Evolutionary conservation across 2,888 invertebrate species (phyloP).

Genomic region (Metopia argyrocephala): DNA sequence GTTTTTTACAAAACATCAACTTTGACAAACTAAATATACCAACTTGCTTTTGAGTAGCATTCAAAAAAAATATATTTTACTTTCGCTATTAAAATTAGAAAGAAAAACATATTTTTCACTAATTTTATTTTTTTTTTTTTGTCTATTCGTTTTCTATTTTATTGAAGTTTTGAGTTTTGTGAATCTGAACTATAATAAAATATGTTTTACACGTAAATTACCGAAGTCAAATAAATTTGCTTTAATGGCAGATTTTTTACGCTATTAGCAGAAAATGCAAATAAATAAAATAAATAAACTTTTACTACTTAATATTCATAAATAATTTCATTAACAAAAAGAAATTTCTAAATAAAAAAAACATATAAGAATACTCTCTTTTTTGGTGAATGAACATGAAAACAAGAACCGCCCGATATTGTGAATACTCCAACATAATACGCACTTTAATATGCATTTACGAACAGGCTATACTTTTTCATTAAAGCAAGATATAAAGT

Average conservation of each 20-base stretch:
- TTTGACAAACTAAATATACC: not conserved
- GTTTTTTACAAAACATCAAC: not conserved
- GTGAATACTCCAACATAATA: too few species aligned
- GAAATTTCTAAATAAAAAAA: too few species aligned
- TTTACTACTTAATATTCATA: too few species aligned
- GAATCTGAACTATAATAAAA: slow-evolving; percentile 37
- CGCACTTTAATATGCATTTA: too few species aligned
- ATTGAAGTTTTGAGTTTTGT: not conserved
- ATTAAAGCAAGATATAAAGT: too few species aligned
- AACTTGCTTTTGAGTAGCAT: not conserved
- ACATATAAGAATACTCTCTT: too few species aligned
- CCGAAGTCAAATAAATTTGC: slow-evolving; percentile 59
- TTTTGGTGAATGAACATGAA: too few species aligned
- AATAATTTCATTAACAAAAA: too few species aligned
- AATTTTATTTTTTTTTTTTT: not conserved
- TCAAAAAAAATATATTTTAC: slow-evolving; percentile 39
- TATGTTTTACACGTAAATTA: slow-evolving; percentile 61
- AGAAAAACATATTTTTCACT: slow-evolving; percentile 40
- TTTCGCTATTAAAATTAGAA: slow-evolving; percentile 61
- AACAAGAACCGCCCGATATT: too few species aligned
- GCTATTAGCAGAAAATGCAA: not conserved
- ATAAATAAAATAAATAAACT: not conserved
- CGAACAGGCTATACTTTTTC: too few species aligned
- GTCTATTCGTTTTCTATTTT: slow-evolving; percentile 1
- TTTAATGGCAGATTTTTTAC: slow-evolving; percentile 41